These are phyloP conservation scores for Paguma larvata DNA, from an alignment of 2,797 vertebrate genomes.

Conservation along the genomic window DNA sequence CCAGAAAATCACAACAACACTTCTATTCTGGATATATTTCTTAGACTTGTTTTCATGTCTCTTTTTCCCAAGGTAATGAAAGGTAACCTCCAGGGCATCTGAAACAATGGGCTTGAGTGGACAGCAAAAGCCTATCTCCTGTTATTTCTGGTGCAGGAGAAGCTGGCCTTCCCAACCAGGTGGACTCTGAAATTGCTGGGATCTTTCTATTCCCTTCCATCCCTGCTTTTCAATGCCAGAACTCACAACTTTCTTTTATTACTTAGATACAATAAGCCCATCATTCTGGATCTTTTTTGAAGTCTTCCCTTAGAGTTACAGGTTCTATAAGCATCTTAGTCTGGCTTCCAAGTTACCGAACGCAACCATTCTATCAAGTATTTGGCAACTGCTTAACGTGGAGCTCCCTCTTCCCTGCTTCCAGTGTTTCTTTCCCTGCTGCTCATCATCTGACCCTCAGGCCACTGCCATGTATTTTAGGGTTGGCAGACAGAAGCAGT, in stretches of 20 bases:
- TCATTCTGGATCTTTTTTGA: background rate
- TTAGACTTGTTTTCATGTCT: background rate
- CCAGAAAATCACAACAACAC: background rate
- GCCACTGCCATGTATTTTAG: background rate
- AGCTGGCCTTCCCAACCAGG: background rate
- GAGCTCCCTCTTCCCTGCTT: background rate
- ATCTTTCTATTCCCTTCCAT: background rate
- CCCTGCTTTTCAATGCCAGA: background rate
- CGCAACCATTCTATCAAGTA: background rate
- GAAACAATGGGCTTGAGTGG: background rate
- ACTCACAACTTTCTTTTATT: background rate
- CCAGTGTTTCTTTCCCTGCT: background rate
- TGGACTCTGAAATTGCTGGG: background rate
- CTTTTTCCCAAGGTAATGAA: background rate
- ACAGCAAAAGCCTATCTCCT: background rate
- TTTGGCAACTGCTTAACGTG: background rate
- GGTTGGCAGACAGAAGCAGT: background rate
- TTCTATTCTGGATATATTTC: background rate
- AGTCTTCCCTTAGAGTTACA: background rate
- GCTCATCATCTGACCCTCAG: background rate
- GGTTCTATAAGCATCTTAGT: background rate
- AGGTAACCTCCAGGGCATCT: background rate
- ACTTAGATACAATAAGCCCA: background rate
- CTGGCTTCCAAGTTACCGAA: background rate
- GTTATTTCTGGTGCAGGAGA: background rate